phyloP scores from a whole-genome alignment of 2,888 invertebrate genomes.

The Cotesia congregata region DNA sequence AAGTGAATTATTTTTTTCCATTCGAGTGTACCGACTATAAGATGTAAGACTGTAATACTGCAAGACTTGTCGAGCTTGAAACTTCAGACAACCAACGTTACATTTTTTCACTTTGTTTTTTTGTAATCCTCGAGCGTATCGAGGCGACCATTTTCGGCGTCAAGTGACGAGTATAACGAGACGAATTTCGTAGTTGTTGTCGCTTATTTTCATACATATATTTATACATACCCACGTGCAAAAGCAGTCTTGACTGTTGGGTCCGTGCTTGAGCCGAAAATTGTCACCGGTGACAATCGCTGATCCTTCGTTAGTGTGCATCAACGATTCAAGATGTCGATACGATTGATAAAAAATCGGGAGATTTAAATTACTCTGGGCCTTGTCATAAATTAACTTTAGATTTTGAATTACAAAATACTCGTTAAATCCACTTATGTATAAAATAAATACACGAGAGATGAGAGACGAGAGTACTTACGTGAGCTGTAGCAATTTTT shows the following conservation, averaged over 20 bases:
- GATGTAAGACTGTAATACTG: background rate
- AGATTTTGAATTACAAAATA: conserved; percentile 63
- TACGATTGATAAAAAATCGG: background rate
- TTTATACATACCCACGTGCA: conserved; percentile 42
- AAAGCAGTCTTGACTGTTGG: background rate
- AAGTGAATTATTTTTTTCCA: conserved; percentile 9
- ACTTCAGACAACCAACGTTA: background rate
- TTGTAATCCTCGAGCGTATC: conserved; percentile 37
- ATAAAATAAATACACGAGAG: conserved; percentile 55
- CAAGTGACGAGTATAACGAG: conserved; percentile 51
- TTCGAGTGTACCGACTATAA: background rate
- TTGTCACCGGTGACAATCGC: background rate
- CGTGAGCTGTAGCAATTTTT: conserved; percentile 57
- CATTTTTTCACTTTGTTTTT: conserved; percentile 36
- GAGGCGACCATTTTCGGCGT: conserved; percentile 51
- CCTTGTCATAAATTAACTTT: conserved; percentile 64
- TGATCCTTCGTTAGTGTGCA: conserved; percentile 1
- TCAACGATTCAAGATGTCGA: background rate
- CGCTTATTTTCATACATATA: background rate
- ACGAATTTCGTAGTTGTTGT: conserved; percentile 47
- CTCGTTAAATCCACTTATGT: conserved; percentile 68
- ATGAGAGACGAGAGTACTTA: conserved; percentile 52
- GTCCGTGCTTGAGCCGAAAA: conserved; percentile 35
- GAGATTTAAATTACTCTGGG: conserved; percentile 47
- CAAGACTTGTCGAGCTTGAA: background rate